A percentile compares a stretch with the other conserved stretches of the same genome.
These are phyloP conservation scores for Moxostoma hubbsi DNA, from an alignment of 2,797 vertebrate species.

Conservation along the genomic window DNA sequence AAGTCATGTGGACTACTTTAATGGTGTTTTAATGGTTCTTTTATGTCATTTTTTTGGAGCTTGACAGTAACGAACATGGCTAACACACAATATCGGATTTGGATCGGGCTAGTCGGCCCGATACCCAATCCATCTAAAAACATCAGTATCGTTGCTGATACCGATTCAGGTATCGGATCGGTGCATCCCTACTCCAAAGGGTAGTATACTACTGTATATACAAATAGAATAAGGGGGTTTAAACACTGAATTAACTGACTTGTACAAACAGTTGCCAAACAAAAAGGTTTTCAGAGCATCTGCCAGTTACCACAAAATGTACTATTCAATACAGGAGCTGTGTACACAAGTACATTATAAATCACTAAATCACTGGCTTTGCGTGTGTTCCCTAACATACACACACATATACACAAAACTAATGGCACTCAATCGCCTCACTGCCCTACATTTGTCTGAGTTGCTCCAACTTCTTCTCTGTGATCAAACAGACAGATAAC, in stretches of 20 bases:
- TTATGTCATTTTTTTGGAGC: no score
- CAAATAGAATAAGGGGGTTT: not conserved
- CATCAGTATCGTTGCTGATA: no score
- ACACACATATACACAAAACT: not conserved
- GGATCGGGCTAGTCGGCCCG: no score
- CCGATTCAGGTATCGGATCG: no score
- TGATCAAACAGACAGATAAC: slow-evolving; percentile 84
- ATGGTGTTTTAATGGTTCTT: no score
- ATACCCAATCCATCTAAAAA: no score
- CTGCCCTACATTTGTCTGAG: slow-evolving; percentile 78
- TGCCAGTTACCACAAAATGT: no score
- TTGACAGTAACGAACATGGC: no score
- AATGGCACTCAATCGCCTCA: slow-evolving; percentile 27
- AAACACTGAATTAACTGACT: not conserved
- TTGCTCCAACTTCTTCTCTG: slow-evolving; percentile 60
- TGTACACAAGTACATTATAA: not conserved
- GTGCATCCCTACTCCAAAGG: no score
- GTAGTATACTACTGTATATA: no score
- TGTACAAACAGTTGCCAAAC: not conserved
- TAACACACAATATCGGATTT: no score
- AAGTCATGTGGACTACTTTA: no score
- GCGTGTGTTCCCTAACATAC: not conserved
- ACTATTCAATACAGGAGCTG: slow-evolving; percentile 7
- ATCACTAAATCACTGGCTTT: not conserved
- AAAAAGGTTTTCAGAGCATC: not conserved